Evolutionary conservation across 2,113 vertebrate species (phyloP).

Genomic region (Erpornis zantholeuca): DNA sequence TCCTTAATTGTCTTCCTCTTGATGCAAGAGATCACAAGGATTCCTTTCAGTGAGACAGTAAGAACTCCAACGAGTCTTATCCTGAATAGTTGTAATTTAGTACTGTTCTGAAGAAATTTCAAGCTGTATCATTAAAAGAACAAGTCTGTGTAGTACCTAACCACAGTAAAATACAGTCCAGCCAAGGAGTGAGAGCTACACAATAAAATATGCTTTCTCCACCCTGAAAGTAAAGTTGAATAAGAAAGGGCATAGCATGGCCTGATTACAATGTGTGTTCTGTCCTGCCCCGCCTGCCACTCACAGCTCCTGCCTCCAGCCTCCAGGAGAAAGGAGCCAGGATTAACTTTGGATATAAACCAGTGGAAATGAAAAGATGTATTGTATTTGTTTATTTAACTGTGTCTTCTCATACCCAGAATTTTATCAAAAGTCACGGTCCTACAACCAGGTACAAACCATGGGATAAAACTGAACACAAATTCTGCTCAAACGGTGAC

Average conservation of each 20-base stretch:
- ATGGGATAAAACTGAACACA: background rate
- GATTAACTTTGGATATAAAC: background rate
- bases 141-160: background rate
- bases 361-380: background rate
- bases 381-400: background rate
- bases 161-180: background rate
- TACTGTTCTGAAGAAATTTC: background rate
- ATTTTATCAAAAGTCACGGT: background rate
- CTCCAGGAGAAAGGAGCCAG: background rate
- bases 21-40: background rate
- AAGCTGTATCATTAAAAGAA: background rate
- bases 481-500: background rate
- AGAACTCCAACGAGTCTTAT: background rate
- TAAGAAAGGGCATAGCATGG: background rate
- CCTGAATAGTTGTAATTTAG: background rate
- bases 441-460: background rate
- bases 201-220: background rate
- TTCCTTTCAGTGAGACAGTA: background rate
- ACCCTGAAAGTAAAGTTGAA: conserved; percentile 32
- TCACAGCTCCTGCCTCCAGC: background rate
- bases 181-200: background rate
- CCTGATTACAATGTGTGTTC: background rate
- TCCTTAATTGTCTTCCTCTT: background rate
- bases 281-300: background rate
- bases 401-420: background rate